phyloP scores from a whole-genome alignment of 2,113 vertebrate species.

The Cyphomyrus discorhynchus region DNA sequence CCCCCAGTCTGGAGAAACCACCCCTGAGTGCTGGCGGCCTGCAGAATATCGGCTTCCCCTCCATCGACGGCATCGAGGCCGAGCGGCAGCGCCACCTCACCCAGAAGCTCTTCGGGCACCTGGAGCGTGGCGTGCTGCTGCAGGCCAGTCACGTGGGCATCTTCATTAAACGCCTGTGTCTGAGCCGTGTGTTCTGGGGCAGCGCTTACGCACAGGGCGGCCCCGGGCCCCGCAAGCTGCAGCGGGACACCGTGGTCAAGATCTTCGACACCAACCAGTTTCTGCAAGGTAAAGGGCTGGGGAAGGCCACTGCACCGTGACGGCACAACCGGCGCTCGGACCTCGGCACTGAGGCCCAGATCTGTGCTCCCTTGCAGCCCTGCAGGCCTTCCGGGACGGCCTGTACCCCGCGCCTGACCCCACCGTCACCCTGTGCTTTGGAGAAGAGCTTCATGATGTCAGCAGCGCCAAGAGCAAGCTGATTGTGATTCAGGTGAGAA shows the following conservation, averaged over 20 bases:
- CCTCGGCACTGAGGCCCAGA: not conserved
- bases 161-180: constrained; percentile 88
- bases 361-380: constrained; percentile 51
- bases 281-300: constrained; percentile 67
- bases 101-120: constrained; percentile 81
- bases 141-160: constrained; percentile 81
- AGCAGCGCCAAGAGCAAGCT: constrained; percentile 74
- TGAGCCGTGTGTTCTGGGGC: constrained; percentile 88
- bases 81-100: constrained; percentile 84
- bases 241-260: constrained; percentile 81
- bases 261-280: constrained; percentile 86
- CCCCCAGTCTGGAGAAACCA: constrained; percentile 56
- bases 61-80: constrained; percentile 68
- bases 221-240: constrained; percentile 74
- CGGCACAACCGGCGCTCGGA: not conserved
- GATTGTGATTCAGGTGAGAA: constrained; percentile 86
- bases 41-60: constrained; percentile 77
- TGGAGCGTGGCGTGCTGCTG: constrained; percentile 82
- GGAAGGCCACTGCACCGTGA: not conserved
- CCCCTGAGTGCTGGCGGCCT: constrained; percentile 62
- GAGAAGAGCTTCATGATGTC: constrained; percentile 80
- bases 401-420: constrained; percentile 73
- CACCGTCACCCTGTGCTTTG: constrained; percentile 81
- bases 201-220: constrained; percentile 63
- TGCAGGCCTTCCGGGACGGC: constrained; percentile 76